Conservation (phyloP, 2,113 vertebrate genomes). For the Neotragus moschatus region DNA sequence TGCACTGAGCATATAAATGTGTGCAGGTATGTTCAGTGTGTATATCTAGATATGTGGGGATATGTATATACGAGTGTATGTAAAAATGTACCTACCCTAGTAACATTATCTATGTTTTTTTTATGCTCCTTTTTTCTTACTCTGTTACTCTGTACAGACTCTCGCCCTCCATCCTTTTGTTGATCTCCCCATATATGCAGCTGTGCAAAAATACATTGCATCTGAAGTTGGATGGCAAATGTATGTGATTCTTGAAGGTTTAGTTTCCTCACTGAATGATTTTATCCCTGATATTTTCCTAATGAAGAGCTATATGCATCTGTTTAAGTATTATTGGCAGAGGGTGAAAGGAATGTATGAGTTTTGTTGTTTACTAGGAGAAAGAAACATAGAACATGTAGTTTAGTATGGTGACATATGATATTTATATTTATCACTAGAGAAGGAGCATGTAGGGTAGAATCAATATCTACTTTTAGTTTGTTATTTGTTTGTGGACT, state of each 20-base stretch:
- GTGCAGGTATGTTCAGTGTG: background rate
- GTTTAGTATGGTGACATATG: background rate
- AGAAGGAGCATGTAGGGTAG: background rate
- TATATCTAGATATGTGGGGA: background rate
- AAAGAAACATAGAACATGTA: background rate
- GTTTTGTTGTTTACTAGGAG: background rate
- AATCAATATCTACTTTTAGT: background rate
- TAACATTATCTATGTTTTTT: background rate
- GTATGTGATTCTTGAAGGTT: background rate
- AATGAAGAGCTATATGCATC: background rate
- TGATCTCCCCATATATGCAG: background rate
- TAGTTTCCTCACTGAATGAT: background rate
- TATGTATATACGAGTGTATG: background rate
- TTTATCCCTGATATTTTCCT: slow-evolving; percentile 1
- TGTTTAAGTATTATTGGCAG: background rate
- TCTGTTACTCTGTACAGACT: background rate
- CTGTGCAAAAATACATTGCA: background rate
- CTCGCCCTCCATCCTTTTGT: background rate
- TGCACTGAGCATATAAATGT: background rate
- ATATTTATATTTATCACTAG: background rate
- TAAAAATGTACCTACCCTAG: background rate
- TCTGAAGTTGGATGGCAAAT: background rate
- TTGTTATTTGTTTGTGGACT: background rate
- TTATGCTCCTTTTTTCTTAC: background rate
- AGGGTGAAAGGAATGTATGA: background rate